phyloP scores from a whole-genome alignment of 2,113 vertebrate genomes.

The Lepidothrix coronata region DNA sequence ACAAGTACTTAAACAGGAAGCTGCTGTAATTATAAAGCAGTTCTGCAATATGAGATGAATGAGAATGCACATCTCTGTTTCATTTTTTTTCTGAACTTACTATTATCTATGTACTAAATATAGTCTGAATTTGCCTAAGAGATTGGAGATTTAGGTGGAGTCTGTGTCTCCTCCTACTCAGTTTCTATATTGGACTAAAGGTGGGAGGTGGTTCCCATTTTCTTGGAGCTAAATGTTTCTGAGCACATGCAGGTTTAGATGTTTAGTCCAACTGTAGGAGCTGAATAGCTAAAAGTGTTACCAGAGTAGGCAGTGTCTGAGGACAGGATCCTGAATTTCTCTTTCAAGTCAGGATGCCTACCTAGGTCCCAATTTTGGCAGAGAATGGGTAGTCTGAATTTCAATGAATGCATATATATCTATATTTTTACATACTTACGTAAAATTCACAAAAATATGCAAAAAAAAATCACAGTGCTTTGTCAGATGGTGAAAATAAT shows the following conservation, averaged over 20 bases:
- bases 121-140: not conserved
- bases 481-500: not conserved
- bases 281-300: not conserved
- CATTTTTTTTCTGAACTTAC: not conserved
- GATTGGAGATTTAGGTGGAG: not conserved
- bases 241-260: conserved; percentile 2
- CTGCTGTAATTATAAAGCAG: not conserved
- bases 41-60: not conserved
- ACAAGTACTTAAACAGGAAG: not conserved
- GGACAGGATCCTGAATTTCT: conserved; percentile 10
- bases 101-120: not conserved
- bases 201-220: not conserved
- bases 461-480: not conserved
- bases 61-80: not conserved
- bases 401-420: not conserved
- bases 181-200: conserved; percentile 27
- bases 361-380: not conserved
- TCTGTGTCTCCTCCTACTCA: not conserved
- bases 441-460: not conserved
- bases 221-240: not conserved
- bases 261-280: not conserved
- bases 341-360: not conserved
- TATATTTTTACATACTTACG: not conserved
- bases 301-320: conserved; percentile 30
- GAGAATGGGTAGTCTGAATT: not conserved